These are phyloP conservation scores for Lordiphosa collinella DNA, from an alignment of 1,140 invertebrate species.

Conservation along the genomic window DNA sequence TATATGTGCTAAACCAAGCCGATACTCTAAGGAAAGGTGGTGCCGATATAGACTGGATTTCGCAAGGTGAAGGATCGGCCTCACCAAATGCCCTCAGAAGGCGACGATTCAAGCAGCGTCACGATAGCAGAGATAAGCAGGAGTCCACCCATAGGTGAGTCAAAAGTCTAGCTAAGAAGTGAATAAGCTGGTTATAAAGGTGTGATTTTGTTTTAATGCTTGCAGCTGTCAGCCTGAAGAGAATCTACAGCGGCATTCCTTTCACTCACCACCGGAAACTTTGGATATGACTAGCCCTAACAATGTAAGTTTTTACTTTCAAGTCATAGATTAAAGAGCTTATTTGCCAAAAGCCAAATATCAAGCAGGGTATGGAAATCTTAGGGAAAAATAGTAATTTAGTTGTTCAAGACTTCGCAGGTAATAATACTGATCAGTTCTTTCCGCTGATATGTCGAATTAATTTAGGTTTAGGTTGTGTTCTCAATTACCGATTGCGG, in stretches of 20 bases:
- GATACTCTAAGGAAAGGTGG: slow-evolving; percentile 58
- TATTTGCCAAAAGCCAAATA: no score
- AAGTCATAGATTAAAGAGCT: no score
- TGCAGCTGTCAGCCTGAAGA: slow-evolving; percentile 16
- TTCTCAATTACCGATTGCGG: no score
- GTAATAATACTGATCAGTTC: no score
- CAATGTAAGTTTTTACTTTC: slow-evolving; percentile 28
- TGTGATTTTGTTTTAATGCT: no score
- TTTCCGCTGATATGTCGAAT: no score
- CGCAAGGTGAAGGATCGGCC: slow-evolving; percentile 82
- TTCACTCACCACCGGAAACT: slow-evolving; percentile 65
- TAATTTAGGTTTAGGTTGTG: no score
- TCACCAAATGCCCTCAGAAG: slow-evolving; percentile 80
- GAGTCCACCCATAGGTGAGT: slow-evolving; percentile 23
- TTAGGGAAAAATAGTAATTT: no score
- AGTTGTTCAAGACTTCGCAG: no score
- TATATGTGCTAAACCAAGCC: slow-evolving; percentile 82
- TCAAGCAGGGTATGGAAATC: no score
- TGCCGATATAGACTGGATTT: slow-evolving; percentile 87
- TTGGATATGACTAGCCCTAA: slow-evolving; percentile 40
- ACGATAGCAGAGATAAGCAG: slow-evolving; percentile 1
- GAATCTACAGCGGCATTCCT: slow-evolving; percentile 54
- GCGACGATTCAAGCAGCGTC: slow-evolving; percentile 29
- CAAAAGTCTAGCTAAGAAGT: neutral
- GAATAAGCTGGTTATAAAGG: no score